Evolutionary conservation across 2,888 invertebrate species (phyloP).

Genomic region (Agriopis marginaria): DNA sequence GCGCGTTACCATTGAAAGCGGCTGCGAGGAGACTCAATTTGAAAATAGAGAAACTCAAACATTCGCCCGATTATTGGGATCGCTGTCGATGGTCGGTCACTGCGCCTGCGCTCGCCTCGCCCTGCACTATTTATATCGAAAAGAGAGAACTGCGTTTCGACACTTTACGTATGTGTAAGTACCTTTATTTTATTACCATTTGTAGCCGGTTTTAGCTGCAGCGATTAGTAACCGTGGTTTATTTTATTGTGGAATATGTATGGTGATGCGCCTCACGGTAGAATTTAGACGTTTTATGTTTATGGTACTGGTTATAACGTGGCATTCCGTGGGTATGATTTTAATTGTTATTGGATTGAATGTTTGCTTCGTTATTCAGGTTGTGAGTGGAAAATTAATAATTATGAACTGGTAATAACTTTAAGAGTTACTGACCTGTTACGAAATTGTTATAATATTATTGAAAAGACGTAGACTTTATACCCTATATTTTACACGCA

Average conservation of each 20-base stretch:
- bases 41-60: slow-evolving; percentile 85
- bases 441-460: not conserved
- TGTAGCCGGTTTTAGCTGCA: slow-evolving; percentile 82
- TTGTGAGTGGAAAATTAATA: slow-evolving; percentile 22
- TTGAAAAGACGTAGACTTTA: too few relatives aligned
- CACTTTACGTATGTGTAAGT: slow-evolving; percentile 77
- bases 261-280: slow-evolving; percentile 65
- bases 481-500: too few relatives aligned
- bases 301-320: slow-evolving; percentile 41
- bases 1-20: slow-evolving; percentile 57
- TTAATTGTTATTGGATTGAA: slow-evolving; percentile 34
- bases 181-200: slow-evolving; percentile 84
- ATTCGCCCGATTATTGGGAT: slow-evolving; percentile 82
- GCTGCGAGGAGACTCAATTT: slow-evolving; percentile 70
- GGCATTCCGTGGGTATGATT: slow-evolving; percentile 29
- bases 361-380: slow-evolving; percentile 17
- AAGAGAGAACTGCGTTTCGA: slow-evolving; percentile 79
- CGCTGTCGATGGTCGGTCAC: slow-evolving; percentile 83
- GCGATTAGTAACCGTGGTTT: slow-evolving; percentile 78
- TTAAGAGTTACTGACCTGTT: slow-evolving; percentile 16
- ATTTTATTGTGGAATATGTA: slow-evolving; percentile 71
- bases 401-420: slow-evolving; percentile 24
- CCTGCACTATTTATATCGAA: slow-evolving; percentile 84
- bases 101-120: slow-evolving; percentile 74
- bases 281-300: slow-evolving; percentile 58